phyloP scores from a whole-genome alignment of 2,888 invertebrate genomes.

The Linyphia triangularis region DNA sequence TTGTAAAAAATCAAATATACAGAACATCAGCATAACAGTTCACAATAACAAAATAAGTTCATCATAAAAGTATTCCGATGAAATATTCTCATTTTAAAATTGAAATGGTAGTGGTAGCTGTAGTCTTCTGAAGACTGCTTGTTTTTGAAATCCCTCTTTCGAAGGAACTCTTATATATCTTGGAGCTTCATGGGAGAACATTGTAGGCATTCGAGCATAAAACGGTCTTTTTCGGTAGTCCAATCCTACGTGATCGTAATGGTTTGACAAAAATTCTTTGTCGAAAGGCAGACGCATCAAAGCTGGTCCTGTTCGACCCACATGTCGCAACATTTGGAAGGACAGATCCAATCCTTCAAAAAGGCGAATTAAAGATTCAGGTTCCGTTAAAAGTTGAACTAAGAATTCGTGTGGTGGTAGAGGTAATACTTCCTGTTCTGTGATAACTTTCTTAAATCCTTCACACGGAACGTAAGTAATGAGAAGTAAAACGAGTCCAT shows the following conservation, averaged over 20 bases:
- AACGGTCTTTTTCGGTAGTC: constrained; percentile 50
- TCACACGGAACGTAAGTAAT: neutral
- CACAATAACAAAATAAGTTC: too few relatives aligned
- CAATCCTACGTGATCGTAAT: constrained; percentile 30
- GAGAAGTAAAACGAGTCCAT: neutral
- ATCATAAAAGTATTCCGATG: neutral
- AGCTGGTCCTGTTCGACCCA: constrained; percentile 60
- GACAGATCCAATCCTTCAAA: constrained; percentile 67
- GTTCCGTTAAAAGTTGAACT: constrained; percentile 70
- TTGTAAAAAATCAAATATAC: too few relatives aligned
- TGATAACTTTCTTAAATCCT: constrained; percentile 32
- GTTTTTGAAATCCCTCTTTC: neutral
- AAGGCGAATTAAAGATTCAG: constrained; percentile 55
- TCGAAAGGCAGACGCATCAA: constrained; percentile 57
- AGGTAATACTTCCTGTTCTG: constrained; percentile 38
- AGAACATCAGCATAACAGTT: too few relatives aligned
- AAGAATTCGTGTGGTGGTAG: constrained; percentile 35
- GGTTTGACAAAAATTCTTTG: constrained; percentile 23
- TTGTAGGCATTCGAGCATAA: constrained; percentile 62
- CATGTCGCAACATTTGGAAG: constrained; percentile 66
- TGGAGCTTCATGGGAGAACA: constrained; percentile 56
- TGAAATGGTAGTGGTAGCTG: neutral
- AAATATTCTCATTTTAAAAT: too few relatives aligned
- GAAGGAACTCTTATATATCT: constrained; percentile 39
- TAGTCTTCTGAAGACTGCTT: neutral